These are phyloP conservation scores for Lagocephalus sceleratus DNA, from an alignment of 2,797 vertebrate genomes.

Conservation along the genomic window DNA sequence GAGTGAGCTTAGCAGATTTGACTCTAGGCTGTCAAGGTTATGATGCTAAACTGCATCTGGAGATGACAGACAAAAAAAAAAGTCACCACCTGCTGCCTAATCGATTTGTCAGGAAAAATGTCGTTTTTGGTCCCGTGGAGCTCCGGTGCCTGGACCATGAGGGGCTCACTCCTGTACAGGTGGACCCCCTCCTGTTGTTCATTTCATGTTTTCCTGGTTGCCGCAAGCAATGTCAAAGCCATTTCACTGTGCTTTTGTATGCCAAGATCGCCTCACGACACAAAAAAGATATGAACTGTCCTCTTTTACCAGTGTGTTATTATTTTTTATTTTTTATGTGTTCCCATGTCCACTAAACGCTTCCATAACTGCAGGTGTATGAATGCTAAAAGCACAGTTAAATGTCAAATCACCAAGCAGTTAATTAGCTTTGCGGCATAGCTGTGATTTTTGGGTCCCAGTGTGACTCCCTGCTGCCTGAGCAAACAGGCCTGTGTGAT, in stretches of 20 bases:
- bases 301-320: background rate
- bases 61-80: background rate
- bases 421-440: too few species aligned
- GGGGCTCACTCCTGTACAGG: background rate
- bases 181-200: background rate
- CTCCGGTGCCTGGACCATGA: background rate
- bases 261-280: background rate
- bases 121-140: background rate
- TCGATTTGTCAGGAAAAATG: background rate
- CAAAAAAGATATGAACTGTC: background rate
- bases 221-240: background rate
- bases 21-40: too few species aligned
- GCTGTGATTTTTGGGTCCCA: too few species aligned
- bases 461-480: too few species aligned
- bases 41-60: background rate
- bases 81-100: background rate
- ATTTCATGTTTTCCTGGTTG: background rate
- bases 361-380: too few species aligned
- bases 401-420: too few species aligned
- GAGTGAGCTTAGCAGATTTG: too few species aligned
- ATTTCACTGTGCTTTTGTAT: background rate
- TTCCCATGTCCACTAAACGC: too few species aligned
- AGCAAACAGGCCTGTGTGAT: too few species aligned
- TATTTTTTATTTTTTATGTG: too few species aligned
- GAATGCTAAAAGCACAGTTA: too few species aligned